These are phyloP conservation scores for Enteromius trimaculatus DNA, from an alignment of 2,797 vertebrate species.

Conservation along the genomic window DNA sequence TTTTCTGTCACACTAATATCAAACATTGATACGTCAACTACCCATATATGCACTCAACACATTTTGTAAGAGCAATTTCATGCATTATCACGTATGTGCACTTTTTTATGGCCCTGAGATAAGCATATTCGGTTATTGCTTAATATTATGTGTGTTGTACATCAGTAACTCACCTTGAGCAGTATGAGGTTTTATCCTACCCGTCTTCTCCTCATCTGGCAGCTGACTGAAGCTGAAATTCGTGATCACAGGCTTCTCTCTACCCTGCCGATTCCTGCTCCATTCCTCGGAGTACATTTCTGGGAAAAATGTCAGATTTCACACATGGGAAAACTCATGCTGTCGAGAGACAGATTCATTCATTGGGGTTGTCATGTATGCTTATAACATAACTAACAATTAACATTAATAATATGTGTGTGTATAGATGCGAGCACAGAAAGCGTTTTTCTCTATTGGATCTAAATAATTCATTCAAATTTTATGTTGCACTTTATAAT, in stretches of 20 bases:
- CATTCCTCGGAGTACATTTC: constrained; percentile 52
- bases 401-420: neutral
- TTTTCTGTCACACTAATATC: too few relatives aligned
- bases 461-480: neutral
- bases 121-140: too few relatives aligned
- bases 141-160: neutral
- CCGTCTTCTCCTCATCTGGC: constrained; percentile 22
- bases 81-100: neutral
- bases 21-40: too few relatives aligned
- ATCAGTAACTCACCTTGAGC: constrained; percentile 8
- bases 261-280: constrained; percentile 17
- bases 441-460: neutral
- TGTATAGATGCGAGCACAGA: neutral
- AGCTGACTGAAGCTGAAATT: constrained; percentile 45
- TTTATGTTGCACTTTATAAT: neutral
- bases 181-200: neutral
- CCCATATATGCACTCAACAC: too few relatives aligned
- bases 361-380: neutral
- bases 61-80: neutral
- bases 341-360: neutral
- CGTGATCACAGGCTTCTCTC: constrained; percentile 26
- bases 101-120: neutral
- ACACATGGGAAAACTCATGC: neutral
- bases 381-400: neutral
- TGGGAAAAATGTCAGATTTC: neutral